phyloP scores from a whole-genome alignment of 2,113 vertebrate genomes.

The Brevimyrus niger region DNA sequence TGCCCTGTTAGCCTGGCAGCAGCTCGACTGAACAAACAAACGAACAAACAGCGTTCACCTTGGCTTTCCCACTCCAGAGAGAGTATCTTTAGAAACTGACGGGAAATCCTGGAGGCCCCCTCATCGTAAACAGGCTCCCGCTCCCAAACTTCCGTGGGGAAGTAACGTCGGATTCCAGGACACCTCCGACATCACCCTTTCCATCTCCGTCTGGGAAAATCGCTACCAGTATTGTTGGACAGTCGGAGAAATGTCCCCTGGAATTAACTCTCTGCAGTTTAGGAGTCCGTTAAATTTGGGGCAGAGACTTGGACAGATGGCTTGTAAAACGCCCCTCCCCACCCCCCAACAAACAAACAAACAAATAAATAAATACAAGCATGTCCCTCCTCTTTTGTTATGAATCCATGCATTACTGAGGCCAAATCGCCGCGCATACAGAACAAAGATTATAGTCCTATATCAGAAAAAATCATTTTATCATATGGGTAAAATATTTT shows the following conservation, averaged over 20 bases:
- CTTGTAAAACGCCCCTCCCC: not conserved
- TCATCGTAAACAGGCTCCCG: constrained; percentile 34
- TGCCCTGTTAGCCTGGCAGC: not conserved
- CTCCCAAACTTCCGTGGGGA: constrained; percentile 19
- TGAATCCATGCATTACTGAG: not conserved
- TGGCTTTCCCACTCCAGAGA: constrained; percentile 38
- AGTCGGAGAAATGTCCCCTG: not conserved
- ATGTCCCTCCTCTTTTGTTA: not conserved
- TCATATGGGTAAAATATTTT: not conserved
- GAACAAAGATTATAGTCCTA: not conserved
- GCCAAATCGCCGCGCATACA: not conserved
- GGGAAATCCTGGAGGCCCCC: constrained; percentile 52
- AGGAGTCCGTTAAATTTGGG: not conserved
- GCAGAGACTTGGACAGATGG: not conserved
- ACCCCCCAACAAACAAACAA: not conserved
- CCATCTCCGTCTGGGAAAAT: not conserved
- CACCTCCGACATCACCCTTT: not conserved
- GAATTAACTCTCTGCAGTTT: not conserved
- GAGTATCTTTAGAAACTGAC: constrained; percentile 33
- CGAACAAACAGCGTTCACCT: constrained; percentile 30
- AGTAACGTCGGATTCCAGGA: not conserved
- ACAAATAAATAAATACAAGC: not conserved
- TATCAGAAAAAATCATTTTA: not conserved
- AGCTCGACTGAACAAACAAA: constrained; percentile 24
- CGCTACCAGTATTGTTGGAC: not conserved